These are phyloP conservation scores for Cacatua alba DNA, from an alignment of 2,113 vertebrate species.

Conservation along the genomic window DNA sequence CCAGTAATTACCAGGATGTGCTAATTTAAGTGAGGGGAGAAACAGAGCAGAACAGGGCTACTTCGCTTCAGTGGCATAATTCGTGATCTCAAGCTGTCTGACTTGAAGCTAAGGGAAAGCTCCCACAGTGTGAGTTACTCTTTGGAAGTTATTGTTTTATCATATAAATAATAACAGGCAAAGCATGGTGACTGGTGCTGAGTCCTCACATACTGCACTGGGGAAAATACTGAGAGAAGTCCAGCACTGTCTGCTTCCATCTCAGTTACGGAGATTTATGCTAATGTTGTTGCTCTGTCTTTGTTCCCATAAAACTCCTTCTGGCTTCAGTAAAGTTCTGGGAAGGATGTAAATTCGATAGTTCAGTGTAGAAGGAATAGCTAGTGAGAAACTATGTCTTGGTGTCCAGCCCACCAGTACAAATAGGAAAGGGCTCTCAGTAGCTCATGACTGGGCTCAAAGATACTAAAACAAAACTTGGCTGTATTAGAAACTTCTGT, in stretches of 20 bases:
- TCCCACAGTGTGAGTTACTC: neutral
- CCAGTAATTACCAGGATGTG: neutral
- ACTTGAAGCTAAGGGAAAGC: neutral
- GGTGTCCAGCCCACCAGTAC: neutral
- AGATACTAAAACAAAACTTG: neutral
- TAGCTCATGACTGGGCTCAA: neutral
- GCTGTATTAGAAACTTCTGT: neutral
- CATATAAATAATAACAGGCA: neutral
- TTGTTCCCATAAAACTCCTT: neutral
- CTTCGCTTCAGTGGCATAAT: neutral
- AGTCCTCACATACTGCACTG: accelerated
- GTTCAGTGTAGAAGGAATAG: neutral
- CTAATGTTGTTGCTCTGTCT: neutral
- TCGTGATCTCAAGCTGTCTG: neutral
- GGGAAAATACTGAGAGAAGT: neutral
- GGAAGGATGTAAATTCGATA: neutral
- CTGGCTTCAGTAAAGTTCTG: neutral
- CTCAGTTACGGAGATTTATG: neutral
- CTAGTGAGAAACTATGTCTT: neutral
- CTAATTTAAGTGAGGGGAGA: neutral
- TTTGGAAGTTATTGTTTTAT: neutral
- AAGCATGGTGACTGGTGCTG: neutral
- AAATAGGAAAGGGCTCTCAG: neutral
- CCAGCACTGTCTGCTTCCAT: neutral
- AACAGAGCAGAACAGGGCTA: neutral